Base-by-base conservation (phyloP, 1,140 invertebrate species). In the Cheumatopsyche charites region DNA sequence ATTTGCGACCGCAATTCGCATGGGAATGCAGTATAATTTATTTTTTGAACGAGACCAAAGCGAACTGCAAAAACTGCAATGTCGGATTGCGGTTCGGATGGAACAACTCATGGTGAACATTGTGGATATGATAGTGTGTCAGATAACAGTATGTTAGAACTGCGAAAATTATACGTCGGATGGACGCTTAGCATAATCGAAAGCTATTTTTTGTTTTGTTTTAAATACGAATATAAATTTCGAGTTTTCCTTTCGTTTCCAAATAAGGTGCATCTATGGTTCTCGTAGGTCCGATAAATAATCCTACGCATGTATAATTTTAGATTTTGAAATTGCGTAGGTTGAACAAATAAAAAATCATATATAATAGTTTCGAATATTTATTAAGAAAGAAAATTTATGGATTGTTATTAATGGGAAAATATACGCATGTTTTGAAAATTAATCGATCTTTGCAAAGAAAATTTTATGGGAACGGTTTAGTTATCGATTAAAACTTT, bases 181-280 rank as follows among this genome's bases (percentile, higher is more conserved):
- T 7, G 47, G 15, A 36, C 47, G 47, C 19, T 52, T 19, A 19
- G 19, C 15, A 9, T 17, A 52, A 17, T 52, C 47, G 6, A 52
- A 19, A 52, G 47, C 47, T 17, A 17, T 52, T 52, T 47, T 52
- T 52, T 2, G 17, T 45, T n/a, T n/a, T n/a, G n/a, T 36, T 36
- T 36, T 9, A 9, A 36, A 36, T 36, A 9, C 29, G 9, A 36
- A 4, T 4, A 36, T 36, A 36, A 36, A 36, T 47, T n/a, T 47
- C 12, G 43, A 12, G 43, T 58, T 58, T 58, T 58, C 55, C 55
- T 58, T 58, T 58, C 55, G 12, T 58, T 26, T 25, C 55, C 55
- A 2, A 58, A 58, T 58, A 58, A 5, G 23, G 19, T 9, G 25
- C 2, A 13, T 21, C 55, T 3, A 58, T 58, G 25, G 25, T 25